Percentiles rank a stretch among this genome's conserved stretches.
Evolutionary conservation across 2,797 vertebrate species (phyloP).

Genomic region (Cirrhinus molitorella): DNA sequence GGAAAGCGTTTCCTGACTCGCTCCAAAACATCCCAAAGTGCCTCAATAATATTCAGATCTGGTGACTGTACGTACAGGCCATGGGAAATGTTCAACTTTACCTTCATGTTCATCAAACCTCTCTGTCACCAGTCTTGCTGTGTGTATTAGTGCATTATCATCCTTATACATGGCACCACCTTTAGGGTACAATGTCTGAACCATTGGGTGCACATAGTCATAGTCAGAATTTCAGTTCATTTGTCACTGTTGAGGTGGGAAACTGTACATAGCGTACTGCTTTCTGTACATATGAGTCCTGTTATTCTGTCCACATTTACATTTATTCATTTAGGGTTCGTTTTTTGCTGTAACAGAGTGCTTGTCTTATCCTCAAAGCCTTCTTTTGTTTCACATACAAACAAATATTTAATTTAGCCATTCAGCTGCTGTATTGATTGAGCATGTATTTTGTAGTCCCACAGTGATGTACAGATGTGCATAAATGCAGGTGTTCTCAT

Average conservation of each 20-base stretch:
- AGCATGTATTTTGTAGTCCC: not conserved
- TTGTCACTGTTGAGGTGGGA: not conserved
- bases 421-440: not conserved
- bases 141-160: too few relatives aligned
- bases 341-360: not conserved
- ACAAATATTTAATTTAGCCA: not conserved
- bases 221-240: not conserved
- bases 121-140: too few relatives aligned
- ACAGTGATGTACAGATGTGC: not conserved
- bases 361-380: not conserved
- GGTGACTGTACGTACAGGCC: too few relatives aligned
- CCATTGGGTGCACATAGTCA: too few relatives aligned
- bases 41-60: too few relatives aligned
- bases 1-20: too few relatives aligned
- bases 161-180: too few relatives aligned
- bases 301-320: too few relatives aligned
- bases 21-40: too few relatives aligned
- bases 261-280: not conserved
- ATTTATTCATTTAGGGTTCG: not conserved
- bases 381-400: not conserved
- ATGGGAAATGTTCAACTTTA: too few relatives aligned
- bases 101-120: too few relatives aligned
- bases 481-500: slow-evolving; percentile 17
- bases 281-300: not conserved
- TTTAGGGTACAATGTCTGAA: too few relatives aligned